Conservation (phyloP, 2,113 vertebrate genomes). For the Leucoraja erinaceus region DNA sequence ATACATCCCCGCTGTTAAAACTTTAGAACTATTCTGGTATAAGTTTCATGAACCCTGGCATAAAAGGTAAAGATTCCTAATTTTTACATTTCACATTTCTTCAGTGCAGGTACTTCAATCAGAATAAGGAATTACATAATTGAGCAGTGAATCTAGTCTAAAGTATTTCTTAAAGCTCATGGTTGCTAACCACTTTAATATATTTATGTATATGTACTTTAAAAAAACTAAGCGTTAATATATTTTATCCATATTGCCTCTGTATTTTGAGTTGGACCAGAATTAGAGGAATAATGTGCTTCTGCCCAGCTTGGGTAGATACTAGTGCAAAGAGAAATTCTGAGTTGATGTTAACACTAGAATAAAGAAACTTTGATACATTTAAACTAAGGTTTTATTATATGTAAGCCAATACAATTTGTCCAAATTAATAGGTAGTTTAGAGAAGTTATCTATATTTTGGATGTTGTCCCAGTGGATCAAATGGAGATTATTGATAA, state of each 20-base stretch:
- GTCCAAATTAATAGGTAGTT: not conserved
- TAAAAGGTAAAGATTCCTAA: not conserved
- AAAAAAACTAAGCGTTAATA: constrained; percentile 4
- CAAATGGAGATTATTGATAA: not conserved
- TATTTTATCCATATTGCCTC: not conserved
- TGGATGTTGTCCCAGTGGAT: not conserved
- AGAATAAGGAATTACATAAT: not conserved
- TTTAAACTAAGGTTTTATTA: not conserved
- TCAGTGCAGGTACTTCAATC: not conserved
- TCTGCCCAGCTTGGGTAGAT: not conserved
- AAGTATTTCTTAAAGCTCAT: not conserved
- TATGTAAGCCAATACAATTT: not conserved
- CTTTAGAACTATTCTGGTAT: not conserved
- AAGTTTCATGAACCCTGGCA: not conserved
- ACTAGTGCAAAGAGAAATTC: not conserved
- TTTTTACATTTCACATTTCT: not conserved
- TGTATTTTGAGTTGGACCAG: not conserved
- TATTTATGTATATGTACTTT: constrained; percentile 11
- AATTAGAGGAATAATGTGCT: not conserved
- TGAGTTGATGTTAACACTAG: not conserved
- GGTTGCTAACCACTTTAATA: not conserved
- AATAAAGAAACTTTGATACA: constrained; percentile 4
- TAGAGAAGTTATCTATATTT: not conserved
- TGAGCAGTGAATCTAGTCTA: not conserved
- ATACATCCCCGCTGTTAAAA: not conserved